Percentiles rank a stretch among this genome's conserved stretches.
Evolutionary conservation across 2,113 vertebrate genomes (phyloP).

Genomic region (Strix aluco): DNA sequence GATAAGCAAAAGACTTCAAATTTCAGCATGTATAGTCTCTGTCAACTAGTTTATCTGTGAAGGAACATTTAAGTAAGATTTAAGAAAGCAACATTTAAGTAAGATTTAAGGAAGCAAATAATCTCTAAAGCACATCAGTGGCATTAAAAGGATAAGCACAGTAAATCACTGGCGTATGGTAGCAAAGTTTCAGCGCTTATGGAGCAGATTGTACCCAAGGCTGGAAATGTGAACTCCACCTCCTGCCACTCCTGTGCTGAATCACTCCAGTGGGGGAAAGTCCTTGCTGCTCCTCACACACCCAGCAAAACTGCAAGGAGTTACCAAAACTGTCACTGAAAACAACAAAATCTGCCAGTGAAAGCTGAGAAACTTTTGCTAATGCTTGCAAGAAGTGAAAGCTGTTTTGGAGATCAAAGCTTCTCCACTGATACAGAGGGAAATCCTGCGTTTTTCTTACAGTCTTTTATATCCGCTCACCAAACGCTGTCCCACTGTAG

Average conservation of each 20-base stretch:
- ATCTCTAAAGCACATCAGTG: neutral
- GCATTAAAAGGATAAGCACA: slow-evolving; percentile 10
- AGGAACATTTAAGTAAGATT: slow-evolving; percentile 17
- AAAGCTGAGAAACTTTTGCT: neutral
- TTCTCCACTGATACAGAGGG: neutral
- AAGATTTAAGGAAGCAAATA: neutral
- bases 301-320: neutral
- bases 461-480: neutral
- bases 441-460: neutral
- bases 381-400: neutral
- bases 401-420: neutral
- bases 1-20: slow-evolving; percentile 31
- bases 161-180: neutral
- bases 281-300: neutral
- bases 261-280: neutral
- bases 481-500: neutral
- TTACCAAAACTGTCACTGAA: neutral
- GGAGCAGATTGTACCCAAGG: neutral
- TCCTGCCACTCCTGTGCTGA: slow-evolving; percentile 41
- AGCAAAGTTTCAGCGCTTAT: neutral
- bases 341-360: neutral
- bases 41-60: slow-evolving; percentile 25
- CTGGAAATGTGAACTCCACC: slow-evolving; percentile 25
- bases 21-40: neutral
- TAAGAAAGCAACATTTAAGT: neutral